Base-by-base conservation (phyloP, 2,888 invertebrate species). In the Hermaeophaga mercurialis region DNA sequence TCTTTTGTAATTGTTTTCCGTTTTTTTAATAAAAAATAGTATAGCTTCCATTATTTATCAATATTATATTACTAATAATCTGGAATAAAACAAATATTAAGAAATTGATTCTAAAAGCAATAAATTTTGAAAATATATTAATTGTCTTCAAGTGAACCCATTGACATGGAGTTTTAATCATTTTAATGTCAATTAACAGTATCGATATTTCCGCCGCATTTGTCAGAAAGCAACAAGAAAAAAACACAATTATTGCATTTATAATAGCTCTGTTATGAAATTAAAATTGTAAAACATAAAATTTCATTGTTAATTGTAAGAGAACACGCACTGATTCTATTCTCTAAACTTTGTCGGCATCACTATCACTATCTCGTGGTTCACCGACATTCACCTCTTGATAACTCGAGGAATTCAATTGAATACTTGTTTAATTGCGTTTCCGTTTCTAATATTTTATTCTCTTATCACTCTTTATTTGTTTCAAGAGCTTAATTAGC, bases 261-360 rank as follows among this genome's bases (percentile, higher is more conserved):
- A 50, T 50, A 50, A 50, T 41, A 28, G 39, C 50, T 31, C 22
- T 39, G 24, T 50, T 50, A 50, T 41, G 50, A 33, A 50, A 50
- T 41, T 50, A 41, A 50, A 50, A 41, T 28, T 41, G 50, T 50
- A 50, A 50, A 50, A 50, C 31, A 50, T 41, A 41, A 50, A 50
- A 50, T 41, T 41, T 28, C 50, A 50, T 50, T 50, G 50, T 50
- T 50, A 50, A 41, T 50, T 50, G 41, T 50, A 31, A 19, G 41
- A 19, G 41, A 50, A 19, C 50, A 50, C 50, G 50, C 41, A 50
- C 50, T 50, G 22, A 50, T 50, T 50, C 50, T 50, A 50, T 49
- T 49, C 41, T 49, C 2, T 49, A 28, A 50, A 50, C 28, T 26
- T 41, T 50, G 50, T 50, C 50, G 50, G 50, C 41, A 41, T 31